These are phyloP conservation scores for Bujurquina vittata DNA, from an alignment of 2,113 vertebrate species.

Conservation along the genomic window DNA sequence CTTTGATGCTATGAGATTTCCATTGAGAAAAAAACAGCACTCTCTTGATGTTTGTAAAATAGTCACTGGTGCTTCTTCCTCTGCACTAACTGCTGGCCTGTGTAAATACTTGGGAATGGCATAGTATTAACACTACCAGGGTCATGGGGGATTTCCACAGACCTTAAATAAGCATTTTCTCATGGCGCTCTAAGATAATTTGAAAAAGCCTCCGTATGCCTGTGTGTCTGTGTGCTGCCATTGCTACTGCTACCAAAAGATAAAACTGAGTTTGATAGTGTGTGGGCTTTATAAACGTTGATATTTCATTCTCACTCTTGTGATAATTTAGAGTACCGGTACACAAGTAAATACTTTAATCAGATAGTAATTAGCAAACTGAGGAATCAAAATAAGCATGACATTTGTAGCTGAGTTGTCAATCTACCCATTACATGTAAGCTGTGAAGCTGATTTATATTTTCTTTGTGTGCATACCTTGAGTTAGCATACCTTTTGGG, in stretches of 20 bases:
- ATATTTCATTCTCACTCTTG: neutral
- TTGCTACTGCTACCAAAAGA: neutral
- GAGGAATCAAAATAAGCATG: neutral
- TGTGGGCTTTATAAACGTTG: neutral
- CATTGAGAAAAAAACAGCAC: neutral
- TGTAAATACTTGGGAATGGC: neutral
- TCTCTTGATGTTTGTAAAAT: neutral
- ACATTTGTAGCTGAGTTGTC: neutral
- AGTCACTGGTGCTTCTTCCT: neutral
- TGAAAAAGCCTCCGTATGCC: neutral
- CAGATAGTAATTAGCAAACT: neutral
- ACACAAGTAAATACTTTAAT: neutral
- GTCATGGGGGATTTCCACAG: slow-evolving; percentile 23
- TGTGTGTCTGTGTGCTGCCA: neutral
- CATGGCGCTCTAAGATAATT: slow-evolving; percentile 7
- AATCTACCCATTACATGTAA: neutral
- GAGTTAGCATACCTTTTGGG: neutral
- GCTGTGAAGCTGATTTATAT: accelerated
- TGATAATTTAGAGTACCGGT: neutral
- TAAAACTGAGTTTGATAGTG: neutral
- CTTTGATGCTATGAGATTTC: neutral
- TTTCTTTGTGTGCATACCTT: neutral
- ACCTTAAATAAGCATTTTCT: slow-evolving; percentile 22
- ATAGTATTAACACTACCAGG: slow-evolving; percentile 1
- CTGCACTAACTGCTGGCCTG: neutral